Evolutionary conservation across 2,113 vertebrate species (phyloP).

Genomic region (Oreocharis arfaki): DNA sequence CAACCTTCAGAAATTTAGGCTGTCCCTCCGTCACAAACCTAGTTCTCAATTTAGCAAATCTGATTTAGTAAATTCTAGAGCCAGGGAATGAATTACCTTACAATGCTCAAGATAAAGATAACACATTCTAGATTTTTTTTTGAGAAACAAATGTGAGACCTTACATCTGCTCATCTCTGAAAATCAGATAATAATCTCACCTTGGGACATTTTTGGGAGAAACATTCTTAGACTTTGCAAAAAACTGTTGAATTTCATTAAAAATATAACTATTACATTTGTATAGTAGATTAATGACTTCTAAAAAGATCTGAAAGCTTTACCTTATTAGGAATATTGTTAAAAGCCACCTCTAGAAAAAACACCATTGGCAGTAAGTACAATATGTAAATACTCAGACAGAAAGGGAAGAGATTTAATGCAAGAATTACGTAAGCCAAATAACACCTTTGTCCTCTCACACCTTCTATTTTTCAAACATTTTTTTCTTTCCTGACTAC

Average conservation of each 20-base stretch:
- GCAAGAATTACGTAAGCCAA: conserved; percentile 32
- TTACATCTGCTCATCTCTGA: not conserved
- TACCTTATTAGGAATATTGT: conserved; percentile 34
- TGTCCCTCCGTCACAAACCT: not conserved
- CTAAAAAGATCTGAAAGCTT: conserved; percentile 26
- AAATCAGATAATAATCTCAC: conserved; percentile 44
- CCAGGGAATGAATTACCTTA: not conserved
- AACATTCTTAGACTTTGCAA: not conserved
- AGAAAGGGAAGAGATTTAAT: conserved; percentile 38
- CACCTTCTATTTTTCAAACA: not conserved
- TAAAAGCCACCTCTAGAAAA: conserved; percentile 30
- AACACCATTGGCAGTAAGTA: conserved; percentile 1
- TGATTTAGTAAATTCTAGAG: not conserved
- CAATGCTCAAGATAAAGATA: not conserved
- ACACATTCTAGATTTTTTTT: not conserved
- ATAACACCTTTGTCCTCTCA: not conserved
- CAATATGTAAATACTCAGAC: conserved; percentile 54
- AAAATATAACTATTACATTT: conserved; percentile 40
- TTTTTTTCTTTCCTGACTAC: not conserved
- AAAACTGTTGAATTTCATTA: conserved; percentile 42
- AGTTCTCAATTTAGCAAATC: not conserved
- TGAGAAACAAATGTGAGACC: not conserved
- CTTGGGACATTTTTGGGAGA: conserved; percentile 25
- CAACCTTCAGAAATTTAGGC: not conserved
- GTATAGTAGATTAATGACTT: conserved; percentile 30